Conservation (phyloP, 2,797 vertebrate species). For the Craterocephalus amniculus region DNA sequence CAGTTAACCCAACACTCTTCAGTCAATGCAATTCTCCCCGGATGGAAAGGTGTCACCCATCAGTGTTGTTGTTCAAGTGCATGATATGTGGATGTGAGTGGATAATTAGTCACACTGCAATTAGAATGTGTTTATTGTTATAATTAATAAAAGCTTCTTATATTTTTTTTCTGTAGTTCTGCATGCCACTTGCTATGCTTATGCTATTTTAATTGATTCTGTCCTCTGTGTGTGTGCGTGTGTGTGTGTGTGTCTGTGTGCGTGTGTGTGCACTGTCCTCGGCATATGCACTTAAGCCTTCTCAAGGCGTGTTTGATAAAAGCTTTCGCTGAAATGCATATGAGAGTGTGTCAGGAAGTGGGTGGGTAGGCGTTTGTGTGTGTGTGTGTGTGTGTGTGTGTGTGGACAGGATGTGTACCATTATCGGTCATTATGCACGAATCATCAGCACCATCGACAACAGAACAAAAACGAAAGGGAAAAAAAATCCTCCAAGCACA, state of each 20-base stretch:
- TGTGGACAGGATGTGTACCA: slow-evolving; percentile 53
- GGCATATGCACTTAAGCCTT: slow-evolving; percentile 65
- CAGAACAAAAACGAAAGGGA: slow-evolving; percentile 13
- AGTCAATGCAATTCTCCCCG: slow-evolving; percentile 10
- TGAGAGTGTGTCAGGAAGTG: slow-evolving; percentile 67
- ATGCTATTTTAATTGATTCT: slow-evolving; percentile 41
- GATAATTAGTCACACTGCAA: slow-evolving; percentile 43
- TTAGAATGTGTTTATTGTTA: slow-evolving; percentile 25
- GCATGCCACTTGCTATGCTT: slow-evolving; percentile 30
- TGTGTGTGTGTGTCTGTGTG: slow-evolving; percentile 10
- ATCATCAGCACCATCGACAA: slow-evolving; percentile 40
- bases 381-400: slow-evolving; percentile 19
- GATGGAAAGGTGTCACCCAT: slow-evolving; percentile 30
- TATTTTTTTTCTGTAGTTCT: slow-evolving; percentile 38
- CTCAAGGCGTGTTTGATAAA: slow-evolving; percentile 68
- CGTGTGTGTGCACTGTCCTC: slow-evolving; percentile 21
- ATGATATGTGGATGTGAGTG: slow-evolving; percentile 22
- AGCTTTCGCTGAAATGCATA: slow-evolving; percentile 62
- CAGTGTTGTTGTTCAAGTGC: slow-evolving; percentile 29
- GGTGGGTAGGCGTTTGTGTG: slow-evolving; percentile 40
- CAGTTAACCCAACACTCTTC: slow-evolving; percentile 27
- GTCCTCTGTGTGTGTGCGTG: slow-evolving; percentile 3
- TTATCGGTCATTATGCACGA: slow-evolving; percentile 56
- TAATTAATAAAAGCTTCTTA: slow-evolving; percentile 24
- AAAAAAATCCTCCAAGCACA: slow-evolving; percentile 5